A percentile compares a stretch with the other conserved stretches of the same genome.
phyloP scores from a whole-genome alignment of 2,888 invertebrate species.

The Drosophila rubida region DNA sequence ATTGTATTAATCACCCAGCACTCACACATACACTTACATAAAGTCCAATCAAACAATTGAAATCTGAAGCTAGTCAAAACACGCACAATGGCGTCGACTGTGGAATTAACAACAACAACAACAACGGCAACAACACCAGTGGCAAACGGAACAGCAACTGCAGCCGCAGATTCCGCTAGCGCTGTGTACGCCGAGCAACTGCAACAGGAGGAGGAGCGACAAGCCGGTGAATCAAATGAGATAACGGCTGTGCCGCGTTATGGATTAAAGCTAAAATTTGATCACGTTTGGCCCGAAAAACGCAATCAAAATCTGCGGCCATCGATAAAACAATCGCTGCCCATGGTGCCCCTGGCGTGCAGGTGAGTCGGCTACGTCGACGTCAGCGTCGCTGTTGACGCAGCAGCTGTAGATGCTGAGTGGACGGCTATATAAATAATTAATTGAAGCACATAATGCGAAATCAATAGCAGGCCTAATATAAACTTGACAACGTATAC shows the following conservation, averaged over 20 bases:
- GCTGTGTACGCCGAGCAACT: constrained; percentile 78
- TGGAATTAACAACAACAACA: constrained; percentile 19
- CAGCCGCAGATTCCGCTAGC: constrained; percentile 77
- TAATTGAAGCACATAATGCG: constrained; percentile 67
- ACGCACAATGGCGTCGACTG: constrained; percentile 41
- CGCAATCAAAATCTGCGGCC: constrained; percentile 89
- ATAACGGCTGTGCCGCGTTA: constrained; percentile 86
- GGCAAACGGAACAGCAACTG: constrained; percentile 44
- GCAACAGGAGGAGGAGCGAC: constrained; percentile 41
- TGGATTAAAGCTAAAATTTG: constrained; percentile 90
- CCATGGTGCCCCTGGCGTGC: constrained; percentile 89
- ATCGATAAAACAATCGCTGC: constrained; percentile 89
- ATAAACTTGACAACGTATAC: constrained; percentile 38
- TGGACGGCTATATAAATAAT: constrained; percentile 57
- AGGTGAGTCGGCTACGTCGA: constrained; percentile 86
- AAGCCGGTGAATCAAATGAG: constrained; percentile 68
- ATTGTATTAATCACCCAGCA: constrained; percentile 41
- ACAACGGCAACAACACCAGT: constrained; percentile 9
- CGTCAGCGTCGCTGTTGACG: constrained; percentile 1
- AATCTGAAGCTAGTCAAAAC: constrained; percentile 35
- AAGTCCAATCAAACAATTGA: constrained; percentile 22
- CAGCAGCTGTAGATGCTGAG: constrained; percentile 28
- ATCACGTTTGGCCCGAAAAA: constrained; percentile 91
- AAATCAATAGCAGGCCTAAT: constrained; percentile 70
- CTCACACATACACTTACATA: constrained; percentile 4